Evolutionary conservation across 2,888 invertebrate genomes (phyloP).

Genomic region (Cybosia mesomella): DNA sequence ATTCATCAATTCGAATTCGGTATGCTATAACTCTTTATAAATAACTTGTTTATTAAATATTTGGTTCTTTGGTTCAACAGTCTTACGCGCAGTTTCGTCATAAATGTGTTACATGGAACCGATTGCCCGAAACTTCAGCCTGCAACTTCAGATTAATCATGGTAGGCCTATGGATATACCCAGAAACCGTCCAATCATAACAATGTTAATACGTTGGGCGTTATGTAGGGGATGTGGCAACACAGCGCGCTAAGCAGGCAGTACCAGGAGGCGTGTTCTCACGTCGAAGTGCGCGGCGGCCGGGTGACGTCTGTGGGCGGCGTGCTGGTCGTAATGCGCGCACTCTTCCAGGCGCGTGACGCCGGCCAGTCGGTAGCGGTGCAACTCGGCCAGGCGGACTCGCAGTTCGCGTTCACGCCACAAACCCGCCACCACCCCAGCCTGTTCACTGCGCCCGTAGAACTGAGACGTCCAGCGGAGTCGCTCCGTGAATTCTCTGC

Average conservation of each 20-base stretch:
- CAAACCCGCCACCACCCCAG: slow-evolving; percentile 91
- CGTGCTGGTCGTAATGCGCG: slow-evolving; percentile 94
- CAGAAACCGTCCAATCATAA: no score
- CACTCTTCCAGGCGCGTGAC: slow-evolving; percentile 94
- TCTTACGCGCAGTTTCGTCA: no score
- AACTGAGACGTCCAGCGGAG: slow-evolving; percentile 96
- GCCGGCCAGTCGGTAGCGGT: slow-evolving; percentile 94
- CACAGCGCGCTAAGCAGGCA: slow-evolving; percentile 17
- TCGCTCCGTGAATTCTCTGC: slow-evolving; percentile 93
- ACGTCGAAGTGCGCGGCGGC: slow-evolving; percentile 76
- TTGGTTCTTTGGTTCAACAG: no score
- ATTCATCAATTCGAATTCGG: no score
- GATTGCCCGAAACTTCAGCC: no score
- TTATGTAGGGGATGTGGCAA: not conserved
- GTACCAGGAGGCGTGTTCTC: slow-evolving; percentile 79
- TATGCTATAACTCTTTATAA: no score
- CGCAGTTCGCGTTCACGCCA: slow-evolving; percentile 95
- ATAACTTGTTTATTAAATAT: no score
- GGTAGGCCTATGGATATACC: no score
- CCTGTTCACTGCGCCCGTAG: slow-evolving; percentile 94
- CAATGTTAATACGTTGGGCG: slow-evolving; percentile 4
- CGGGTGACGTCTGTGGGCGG: slow-evolving; percentile 88
- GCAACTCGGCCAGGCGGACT: slow-evolving; percentile 92
- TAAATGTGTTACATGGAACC: no score
- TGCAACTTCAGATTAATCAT: no score